phyloP scores from a whole-genome alignment of 2,797 vertebrate species.

The Chrysocyon brachyurus region DNA sequence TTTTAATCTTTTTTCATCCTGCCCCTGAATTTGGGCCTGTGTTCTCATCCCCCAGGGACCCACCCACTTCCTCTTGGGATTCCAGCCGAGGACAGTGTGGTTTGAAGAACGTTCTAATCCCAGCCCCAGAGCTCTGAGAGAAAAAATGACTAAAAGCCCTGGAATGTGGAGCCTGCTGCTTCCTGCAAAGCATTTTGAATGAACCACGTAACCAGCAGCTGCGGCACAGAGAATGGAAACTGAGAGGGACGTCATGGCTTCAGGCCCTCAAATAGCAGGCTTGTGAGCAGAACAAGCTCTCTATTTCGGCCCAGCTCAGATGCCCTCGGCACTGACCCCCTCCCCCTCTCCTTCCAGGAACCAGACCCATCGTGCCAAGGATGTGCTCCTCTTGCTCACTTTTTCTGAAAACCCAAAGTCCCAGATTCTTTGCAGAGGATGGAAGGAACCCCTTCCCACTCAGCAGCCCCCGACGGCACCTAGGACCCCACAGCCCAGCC shows the following conservation, averaged over 20 bases:
- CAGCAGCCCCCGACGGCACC: not conserved
- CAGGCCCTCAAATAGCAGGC: conserved; percentile 66
- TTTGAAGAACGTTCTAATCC: conserved; percentile 78
- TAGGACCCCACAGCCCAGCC: not conserved
- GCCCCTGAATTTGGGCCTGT: conserved; percentile 60
- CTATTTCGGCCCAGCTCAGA: conserved; percentile 64
- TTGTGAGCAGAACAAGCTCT: conserved; percentile 78
- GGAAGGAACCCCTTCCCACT: not conserved
- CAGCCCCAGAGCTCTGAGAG: conserved; percentile 70
- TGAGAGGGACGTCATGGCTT: conserved; percentile 71
- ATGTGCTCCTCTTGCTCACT: not conserved
- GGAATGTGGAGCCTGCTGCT: conserved; percentile 83
- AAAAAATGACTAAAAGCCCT: conserved; percentile 79
- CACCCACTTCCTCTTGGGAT: conserved; percentile 81
- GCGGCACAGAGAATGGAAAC: conserved; percentile 80
- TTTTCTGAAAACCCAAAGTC: not conserved
- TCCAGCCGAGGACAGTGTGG: conserved; percentile 74
- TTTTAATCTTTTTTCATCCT: conserved; percentile 46
- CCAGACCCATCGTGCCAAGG: not conserved
- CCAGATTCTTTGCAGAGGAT: not conserved
- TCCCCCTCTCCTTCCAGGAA: conserved; percentile 70
- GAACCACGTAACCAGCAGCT: conserved; percentile 84
- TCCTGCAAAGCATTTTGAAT: conserved; percentile 82
- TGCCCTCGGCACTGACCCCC: conserved; percentile 53
- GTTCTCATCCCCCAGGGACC: conserved; percentile 60